Base-by-base conservation (phyloP, 2,888 invertebrate species). In the Notodonta ziczac region DNA sequence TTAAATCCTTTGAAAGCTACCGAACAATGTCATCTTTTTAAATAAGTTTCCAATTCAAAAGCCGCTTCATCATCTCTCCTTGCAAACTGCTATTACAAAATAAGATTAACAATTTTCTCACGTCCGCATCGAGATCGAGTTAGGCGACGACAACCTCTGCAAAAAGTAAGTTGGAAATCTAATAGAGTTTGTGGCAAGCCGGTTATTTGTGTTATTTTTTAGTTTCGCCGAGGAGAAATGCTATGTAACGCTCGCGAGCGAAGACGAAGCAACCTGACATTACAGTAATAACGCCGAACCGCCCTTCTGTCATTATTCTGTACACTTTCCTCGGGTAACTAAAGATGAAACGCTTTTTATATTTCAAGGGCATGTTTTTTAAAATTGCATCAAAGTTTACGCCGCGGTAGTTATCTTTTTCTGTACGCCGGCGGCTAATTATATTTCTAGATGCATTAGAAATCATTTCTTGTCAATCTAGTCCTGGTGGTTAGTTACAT, bases 111-210 rank as follows among this genome's bases (percentile, higher is more conserved):
- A 87, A 89, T 89, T 89, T 89, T 88, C 89, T 90, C 90, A 90
- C 89, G 90, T 91, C 86, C 86, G 85, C 88, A 88, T 89, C 85
- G 87, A 88, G 88, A 87, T 88, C 85, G 87, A 88, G 89, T 90
- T 89, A 88, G 89, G 83, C 84, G 89, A 88, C 87, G 86, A 90
- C 89, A 88, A 86, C 85, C 86, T 87, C 83, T 84, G 87, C 91
- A 91, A 92, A 92, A 91, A 93, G 86, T 89, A 86, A 90, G 83
- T 88, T 88, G 86, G 87, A 88, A 92, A 91, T 90, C 89, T 92
- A 91, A 92, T 92, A 90, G 91, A 89, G 88, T 90, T 91, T 91
- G 91, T 88, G 90, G 90, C 90, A 81, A 89, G 88, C 84, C 83
- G 85, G 87, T 88, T 88, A 88, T 89, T 91, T 91, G 85, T 90